Base-by-base conservation (phyloP, 1,140 invertebrate genomes). In the Atta colombica region DNA sequence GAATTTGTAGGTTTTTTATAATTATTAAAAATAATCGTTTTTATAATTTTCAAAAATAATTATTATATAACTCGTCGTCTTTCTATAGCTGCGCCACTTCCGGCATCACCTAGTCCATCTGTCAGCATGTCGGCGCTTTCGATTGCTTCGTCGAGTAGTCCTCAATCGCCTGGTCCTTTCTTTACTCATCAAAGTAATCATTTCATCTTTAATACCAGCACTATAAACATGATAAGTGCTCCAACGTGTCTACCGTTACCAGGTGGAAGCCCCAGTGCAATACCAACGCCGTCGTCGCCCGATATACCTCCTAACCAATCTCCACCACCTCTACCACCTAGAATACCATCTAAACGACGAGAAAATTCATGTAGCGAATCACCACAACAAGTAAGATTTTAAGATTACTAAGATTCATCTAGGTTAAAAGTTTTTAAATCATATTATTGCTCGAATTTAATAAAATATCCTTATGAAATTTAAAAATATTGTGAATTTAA, bases 331-430 rank as follows among this genome's bases (percentile, higher is more conserved):
- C 96, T 97, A 25, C 93, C 97, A 51, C 96, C 96, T 10, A 97
- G 96, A 0, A 51, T 51, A 51, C 93, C 39, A 45, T 45, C 92
- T 77, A 90, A 94, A 69, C 96, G 96, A 86, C 93, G 96, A 74
- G 97, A 97, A 88, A 96, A 96, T 90, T 96, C 96, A 45, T 91
- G 96, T n/a, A 96, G 96, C 16, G 97, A 97, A 85, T 96, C 96
- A 63, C 96, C 95, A 10, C 96, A 96, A 92, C 95, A 96, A 93
- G 95, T 96, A 89, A 91, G 74, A 86, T 72, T 77, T 6, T 14
- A 51, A 61, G n/a, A 61, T 55, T 60, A 72, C 0, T 51, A 0
- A 14, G 14, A 51, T 25, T 53, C 3, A 18, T 69, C 14, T 16
- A 55, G 14, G 10, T 35, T 28, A 75, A 58, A 31, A 75, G 1